phyloP scores from a whole-genome alignment of 2,797 vertebrate species.

The Orientallactaga sibirica region DNA sequence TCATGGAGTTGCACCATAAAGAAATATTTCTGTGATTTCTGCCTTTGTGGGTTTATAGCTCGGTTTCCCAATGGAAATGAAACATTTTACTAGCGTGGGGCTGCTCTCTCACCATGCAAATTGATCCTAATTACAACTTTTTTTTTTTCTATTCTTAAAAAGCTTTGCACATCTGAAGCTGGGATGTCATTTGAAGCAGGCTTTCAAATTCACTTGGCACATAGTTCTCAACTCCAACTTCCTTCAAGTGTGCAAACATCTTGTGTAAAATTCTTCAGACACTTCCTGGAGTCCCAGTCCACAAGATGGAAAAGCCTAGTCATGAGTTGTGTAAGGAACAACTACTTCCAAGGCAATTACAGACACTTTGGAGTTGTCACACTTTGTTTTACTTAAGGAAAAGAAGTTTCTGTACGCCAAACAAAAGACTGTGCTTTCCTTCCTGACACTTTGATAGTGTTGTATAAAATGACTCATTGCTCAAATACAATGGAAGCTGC shows the following conservation, averaged over 20 bases:
- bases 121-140: constrained; percentile 34
- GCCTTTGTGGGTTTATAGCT: constrained; percentile 36
- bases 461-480: constrained; percentile 43
- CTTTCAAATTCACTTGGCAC: neutral
- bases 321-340: constrained; percentile 29
- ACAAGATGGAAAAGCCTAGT: neutral
- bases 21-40: constrained; percentile 13
- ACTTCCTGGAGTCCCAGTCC: too few relatives aligned
- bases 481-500: constrained; percentile 46
- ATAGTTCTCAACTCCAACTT: neutral
- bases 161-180: neutral
- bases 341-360: constrained; percentile 28
- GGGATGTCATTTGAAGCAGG: neutral
- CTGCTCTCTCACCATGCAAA: neutral
- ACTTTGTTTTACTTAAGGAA: constrained; percentile 25
- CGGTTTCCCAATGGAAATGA: constrained; percentile 29
- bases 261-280: neutral
- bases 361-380: constrained; percentile 23
- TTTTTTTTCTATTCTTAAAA: neutral
- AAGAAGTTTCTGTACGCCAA: constrained; percentile 55
- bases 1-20: neutral
- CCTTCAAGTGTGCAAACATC: neutral
- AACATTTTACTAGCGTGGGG: constrained; percentile 23
- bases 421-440: constrained; percentile 35
- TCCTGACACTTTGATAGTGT: neutral